A percentile compares a stretch with the other conserved stretches of the same genome.
These are phyloP conservation scores for Hemaris fuciformis DNA, from an alignment of 2,888 invertebrate genomes.

Conservation along the genomic window DNA sequence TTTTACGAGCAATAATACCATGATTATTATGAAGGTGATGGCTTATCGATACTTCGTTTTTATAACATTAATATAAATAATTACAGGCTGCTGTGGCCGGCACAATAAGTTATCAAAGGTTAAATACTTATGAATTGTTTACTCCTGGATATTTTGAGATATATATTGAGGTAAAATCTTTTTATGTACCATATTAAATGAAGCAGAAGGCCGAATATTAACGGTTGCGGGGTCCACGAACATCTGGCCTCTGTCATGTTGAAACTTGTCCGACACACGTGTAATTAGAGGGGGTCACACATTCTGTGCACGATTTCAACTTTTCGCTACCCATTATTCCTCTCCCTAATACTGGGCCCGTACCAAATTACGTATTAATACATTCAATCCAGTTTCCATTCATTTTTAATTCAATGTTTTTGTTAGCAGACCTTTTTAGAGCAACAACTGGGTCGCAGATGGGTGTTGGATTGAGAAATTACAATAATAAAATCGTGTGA, in stretches of 20 bases:
- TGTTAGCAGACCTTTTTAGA: constrained; percentile 66
- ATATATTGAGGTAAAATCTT: not conserved
- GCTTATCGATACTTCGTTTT: constrained; percentile 11
- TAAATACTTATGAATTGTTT: not conserved
- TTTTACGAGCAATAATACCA: constrained; percentile 15
- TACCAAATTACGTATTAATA: constrained; percentile 76
- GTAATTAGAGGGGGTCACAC: constrained; percentile 62
- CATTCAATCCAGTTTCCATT: constrained; percentile 79
- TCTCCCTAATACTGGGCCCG: constrained; percentile 73
- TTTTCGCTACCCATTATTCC: constrained; percentile 70
- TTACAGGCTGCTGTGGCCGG: not conserved
- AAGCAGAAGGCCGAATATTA: constrained; percentile 17
- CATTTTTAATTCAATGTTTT: constrained; percentile 75
- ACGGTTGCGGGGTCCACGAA: constrained; percentile 28
- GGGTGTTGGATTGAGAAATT: constrained; percentile 72
- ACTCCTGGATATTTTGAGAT: not conserved
- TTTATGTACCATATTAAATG: not conserved
- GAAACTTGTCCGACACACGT: constrained; percentile 63
- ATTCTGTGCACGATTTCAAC: constrained; percentile 56
- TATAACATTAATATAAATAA: constrained; percentile 13
- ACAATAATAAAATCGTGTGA: constrained; percentile 67
- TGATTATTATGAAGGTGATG: constrained; percentile 9
- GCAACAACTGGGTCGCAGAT: constrained; percentile 74
- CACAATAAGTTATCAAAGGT: not conserved
- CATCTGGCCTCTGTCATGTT: constrained; percentile 54